Evolutionary conservation across 1,140 invertebrate species (phyloP).

Genomic region (Calycopis cecrops): DNA sequence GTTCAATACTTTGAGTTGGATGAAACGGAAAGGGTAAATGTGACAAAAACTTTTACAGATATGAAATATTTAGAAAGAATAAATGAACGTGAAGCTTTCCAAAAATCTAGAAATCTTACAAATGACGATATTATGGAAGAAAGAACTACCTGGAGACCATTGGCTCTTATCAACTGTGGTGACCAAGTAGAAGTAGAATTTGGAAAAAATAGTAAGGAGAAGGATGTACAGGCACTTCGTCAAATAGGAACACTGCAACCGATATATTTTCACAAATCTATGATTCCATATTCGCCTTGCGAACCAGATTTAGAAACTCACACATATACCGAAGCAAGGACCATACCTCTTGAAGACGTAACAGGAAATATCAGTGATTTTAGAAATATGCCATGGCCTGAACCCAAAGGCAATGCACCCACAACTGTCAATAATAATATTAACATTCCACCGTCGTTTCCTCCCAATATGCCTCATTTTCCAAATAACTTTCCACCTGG

Average conservation of each 20-base stretch:
- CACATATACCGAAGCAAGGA: slow-evolving; percentile 83
- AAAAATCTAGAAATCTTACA: slow-evolving; percentile 83
- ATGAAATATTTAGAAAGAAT: slow-evolving; percentile 93
- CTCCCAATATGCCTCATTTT: slow-evolving; percentile 69
- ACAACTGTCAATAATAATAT: slow-evolving; percentile 51
- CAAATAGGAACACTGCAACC: slow-evolving; percentile 90
- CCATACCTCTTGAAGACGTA: slow-evolving; percentile 92
- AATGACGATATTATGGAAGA: slow-evolving; percentile 88
- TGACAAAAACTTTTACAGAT: slow-evolving; percentile 92
- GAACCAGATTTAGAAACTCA: slow-evolving; percentile 91
- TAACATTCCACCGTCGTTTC: slow-evolving; percentile 75
- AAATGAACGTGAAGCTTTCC: slow-evolving; percentile 88
- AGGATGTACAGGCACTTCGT: slow-evolving; percentile 88
- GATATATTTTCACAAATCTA: slow-evolving; percentile 88
- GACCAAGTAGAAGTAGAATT: slow-evolving; percentile 77
- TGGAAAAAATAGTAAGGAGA: slow-evolving; percentile 90
- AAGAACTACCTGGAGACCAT: slow-evolving; percentile 81
- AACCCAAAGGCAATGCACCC: slow-evolving; percentile 79
- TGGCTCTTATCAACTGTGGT: slow-evolving; percentile 81
- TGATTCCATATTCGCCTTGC: slow-evolving; percentile 90
- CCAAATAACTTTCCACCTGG: slow-evolving; percentile 53
- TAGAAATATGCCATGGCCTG: slow-evolving; percentile 85
- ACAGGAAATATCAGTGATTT: slow-evolving; percentile 87
- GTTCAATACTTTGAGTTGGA: slow-evolving; percentile 94
- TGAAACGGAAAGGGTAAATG: slow-evolving; percentile 95